These are phyloP conservation scores for Lophotriccus pileatus DNA, from an alignment of 2,797 vertebrate species.

Conservation along the genomic window DNA sequence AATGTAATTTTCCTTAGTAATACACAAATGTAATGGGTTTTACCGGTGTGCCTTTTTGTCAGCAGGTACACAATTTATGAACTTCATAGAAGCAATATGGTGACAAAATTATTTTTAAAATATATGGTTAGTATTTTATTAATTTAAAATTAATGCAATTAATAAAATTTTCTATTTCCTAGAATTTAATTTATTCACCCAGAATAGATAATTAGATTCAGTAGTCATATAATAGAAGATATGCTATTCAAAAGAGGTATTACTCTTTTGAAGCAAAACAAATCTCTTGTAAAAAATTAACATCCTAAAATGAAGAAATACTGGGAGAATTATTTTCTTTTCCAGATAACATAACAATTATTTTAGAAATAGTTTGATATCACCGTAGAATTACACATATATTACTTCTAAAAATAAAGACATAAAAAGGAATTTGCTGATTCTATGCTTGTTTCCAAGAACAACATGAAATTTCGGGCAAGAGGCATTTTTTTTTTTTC, in stretches of 20 bases:
- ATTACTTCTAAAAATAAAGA: neutral
- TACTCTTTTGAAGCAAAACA: neutral
- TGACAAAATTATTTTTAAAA: constrained; percentile 3
- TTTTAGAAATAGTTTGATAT: neutral
- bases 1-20: constrained; percentile 45
- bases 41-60: constrained; percentile 8
- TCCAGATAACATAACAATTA: neutral
- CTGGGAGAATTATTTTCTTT: neutral
- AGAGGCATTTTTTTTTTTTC: neutral
- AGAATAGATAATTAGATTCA: neutral
- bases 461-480: neutral
- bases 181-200: constrained; percentile 18
- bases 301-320: neutral
- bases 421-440: neutral
- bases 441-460: neutral
- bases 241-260: neutral
- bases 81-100: neutral
- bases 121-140: neutral
- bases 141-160: constrained; percentile 33
- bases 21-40: constrained; percentile 25
- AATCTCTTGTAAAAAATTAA: neutral
- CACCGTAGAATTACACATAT: neutral
- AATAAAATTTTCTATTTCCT: constrained; percentile 20
- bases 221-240: neutral
- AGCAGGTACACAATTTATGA: constrained; percentile 23